Percentiles rank a stretch among this genome's conserved stretches.
These are phyloP conservation scores for Lysandra bellargus DNA, from an alignment of 2,888 invertebrate species.

Conservation along the genomic window DNA sequence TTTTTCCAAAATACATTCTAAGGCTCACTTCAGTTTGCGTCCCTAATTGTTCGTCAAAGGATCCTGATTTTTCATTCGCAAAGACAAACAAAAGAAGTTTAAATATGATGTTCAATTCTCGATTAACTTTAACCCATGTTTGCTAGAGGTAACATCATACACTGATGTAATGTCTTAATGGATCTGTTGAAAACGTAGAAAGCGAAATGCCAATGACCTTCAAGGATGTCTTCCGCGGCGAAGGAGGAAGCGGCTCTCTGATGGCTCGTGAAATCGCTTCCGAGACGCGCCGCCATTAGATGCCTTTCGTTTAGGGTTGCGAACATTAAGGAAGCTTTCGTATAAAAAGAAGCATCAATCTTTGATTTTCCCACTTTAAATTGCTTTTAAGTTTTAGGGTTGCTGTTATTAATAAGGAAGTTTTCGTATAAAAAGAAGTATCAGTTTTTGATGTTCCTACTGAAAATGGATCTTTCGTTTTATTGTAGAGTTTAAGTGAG, in stretches of 20 bases:
- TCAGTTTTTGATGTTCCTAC: too few species aligned
- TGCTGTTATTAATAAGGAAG: too few species aligned
- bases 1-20: too few species aligned
- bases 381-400: too few species aligned
- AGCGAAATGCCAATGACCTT: slow-evolving; percentile 33
- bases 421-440: not conserved
- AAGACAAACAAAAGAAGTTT: not conserved
- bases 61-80: too few species aligned
- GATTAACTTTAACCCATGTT: not conserved
- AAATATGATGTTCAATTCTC: not conserved
- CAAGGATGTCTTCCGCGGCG: slow-evolving; percentile 35
- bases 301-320: not conserved
- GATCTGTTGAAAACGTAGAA: slow-evolving; percentile 20
- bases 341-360: too few species aligned
- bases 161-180: slow-evolving; percentile 20
- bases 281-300: slow-evolving; percentile 32
- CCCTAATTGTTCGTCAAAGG: too few species aligned
- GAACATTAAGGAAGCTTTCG: not conserved
- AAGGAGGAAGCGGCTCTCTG: slow-evolving; percentile 39
- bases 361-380: too few species aligned
- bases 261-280: slow-evolving; percentile 40
- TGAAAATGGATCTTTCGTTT: too few species aligned
- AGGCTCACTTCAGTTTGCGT: too few species aligned
- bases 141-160: not conserved
- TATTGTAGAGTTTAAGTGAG: too few species aligned